These are phyloP conservation scores for Lucilia sericata DNA, from an alignment of 1,140 invertebrate genomes.

Conservation along the genomic window DNA sequence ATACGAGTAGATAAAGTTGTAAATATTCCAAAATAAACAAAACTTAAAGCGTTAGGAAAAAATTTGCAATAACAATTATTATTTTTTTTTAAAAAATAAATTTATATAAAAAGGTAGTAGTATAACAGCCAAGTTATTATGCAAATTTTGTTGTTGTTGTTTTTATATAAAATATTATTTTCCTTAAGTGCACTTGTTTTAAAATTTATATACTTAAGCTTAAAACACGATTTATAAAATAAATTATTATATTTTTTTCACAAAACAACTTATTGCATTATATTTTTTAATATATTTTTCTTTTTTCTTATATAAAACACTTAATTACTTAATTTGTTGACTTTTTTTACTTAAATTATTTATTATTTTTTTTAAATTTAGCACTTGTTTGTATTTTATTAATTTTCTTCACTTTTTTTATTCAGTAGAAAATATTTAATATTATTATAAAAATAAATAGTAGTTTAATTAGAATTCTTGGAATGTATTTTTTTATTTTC, in stretches of 20 bases:
- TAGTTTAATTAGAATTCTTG: no score
- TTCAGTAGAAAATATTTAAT: not conserved
- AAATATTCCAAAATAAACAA: not conserved
- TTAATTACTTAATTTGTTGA: slow-evolving; percentile 9
- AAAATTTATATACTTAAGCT: not conserved
- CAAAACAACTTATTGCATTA: no score
- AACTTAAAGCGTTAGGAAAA: not conserved
- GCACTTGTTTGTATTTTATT: slow-evolving; percentile 19
- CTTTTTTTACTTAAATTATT: not conserved
- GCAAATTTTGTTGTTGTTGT: no score
- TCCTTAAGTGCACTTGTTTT: slow-evolving; percentile 22
- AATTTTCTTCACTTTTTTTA: not conserved
- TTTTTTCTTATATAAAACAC: not conserved
- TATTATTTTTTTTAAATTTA: slow-evolving; percentile 9
- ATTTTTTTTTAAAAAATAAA: not conserved
- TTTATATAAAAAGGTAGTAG: not conserved
- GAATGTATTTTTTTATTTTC: not conserved
- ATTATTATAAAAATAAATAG: not conserved
- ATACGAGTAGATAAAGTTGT: not conserved
- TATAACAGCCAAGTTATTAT: not conserved
- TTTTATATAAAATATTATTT: no score
- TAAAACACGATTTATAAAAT: not conserved
- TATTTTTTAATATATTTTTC: no score
- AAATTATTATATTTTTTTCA: not conserved
- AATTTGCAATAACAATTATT: not conserved